These are phyloP conservation scores for Dermolepida albohirtum DNA, from an alignment of 2,888 invertebrate species.

Conservation along the genomic window DNA sequence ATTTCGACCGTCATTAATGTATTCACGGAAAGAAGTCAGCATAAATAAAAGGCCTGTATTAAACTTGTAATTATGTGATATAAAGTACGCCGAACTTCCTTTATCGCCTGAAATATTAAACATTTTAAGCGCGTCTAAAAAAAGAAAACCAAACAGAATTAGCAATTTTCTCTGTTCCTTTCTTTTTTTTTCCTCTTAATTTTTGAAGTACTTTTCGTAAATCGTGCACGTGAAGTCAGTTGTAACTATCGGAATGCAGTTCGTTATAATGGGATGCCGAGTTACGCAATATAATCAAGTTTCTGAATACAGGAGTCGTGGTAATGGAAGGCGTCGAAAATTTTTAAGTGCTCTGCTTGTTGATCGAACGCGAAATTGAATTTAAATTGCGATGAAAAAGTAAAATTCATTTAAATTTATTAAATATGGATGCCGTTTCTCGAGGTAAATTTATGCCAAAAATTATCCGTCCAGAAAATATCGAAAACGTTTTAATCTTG, in stretches of 20 bases:
- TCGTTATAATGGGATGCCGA: constrained; percentile 30
- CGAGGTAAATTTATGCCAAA: not conserved
- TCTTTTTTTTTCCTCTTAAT: not conserved
- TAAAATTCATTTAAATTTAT: constrained; percentile 11
- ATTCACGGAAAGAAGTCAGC: constrained; percentile 36
- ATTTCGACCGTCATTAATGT: constrained; percentile 32
- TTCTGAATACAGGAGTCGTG: constrained; percentile 9
- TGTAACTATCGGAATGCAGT: constrained; percentile 24
- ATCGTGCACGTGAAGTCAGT: constrained; percentile 6
- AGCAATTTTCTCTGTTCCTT: not conserved
- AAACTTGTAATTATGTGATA: constrained; percentile 30
- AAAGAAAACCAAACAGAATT: constrained; percentile 5
- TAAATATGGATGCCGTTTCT: not conserved
- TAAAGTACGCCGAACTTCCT: constrained; percentile 21
- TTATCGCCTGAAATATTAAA: not conserved
- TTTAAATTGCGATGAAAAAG: constrained; percentile 25
- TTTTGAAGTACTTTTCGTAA: constrained; percentile 13
- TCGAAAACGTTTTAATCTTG: not conserved
- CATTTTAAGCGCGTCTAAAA: not conserved
- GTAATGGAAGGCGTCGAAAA: constrained; percentile 25
- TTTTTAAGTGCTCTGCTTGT: constrained; percentile 14
- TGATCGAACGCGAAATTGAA: constrained; percentile 18
- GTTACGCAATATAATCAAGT: constrained; percentile 33
- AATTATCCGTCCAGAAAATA: not conserved
- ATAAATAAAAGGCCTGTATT: constrained; percentile 13